These are phyloP conservation scores for Periplaneta americana DNA, from an alignment of 1,140 invertebrate species.

Conservation along the genomic window DNA sequence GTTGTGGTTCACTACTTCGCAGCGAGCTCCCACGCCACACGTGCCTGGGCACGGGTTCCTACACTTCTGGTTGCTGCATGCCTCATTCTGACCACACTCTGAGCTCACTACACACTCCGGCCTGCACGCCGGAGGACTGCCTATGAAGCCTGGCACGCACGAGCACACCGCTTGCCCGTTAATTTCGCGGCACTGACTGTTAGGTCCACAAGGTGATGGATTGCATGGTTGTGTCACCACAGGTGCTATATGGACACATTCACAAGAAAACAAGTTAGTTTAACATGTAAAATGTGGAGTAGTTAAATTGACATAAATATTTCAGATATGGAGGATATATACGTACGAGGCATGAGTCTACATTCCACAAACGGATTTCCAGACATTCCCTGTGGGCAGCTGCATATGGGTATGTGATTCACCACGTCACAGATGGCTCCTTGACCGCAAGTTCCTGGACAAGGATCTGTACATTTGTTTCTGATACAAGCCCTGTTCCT, in stretches of 20 bases:
- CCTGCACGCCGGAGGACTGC: slow-evolving; percentile 41
- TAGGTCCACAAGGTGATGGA: slow-evolving; percentile 35
- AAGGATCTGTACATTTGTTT: slow-evolving; percentile 34
- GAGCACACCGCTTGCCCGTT: slow-evolving; percentile 42
- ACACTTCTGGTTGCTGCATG: slow-evolving; percentile 46
- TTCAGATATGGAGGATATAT: neutral
- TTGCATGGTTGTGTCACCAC: slow-evolving; percentile 45
- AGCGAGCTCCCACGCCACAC: slow-evolving; percentile 48
- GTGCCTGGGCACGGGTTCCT: slow-evolving; percentile 44
- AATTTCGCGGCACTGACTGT: slow-evolving; percentile 40
- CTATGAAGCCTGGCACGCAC: slow-evolving; percentile 42
- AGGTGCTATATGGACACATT: neutral
- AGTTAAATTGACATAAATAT: neutral
- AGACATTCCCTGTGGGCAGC: slow-evolving; percentile 28
- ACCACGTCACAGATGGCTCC: slow-evolving; percentile 32
- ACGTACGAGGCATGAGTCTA: slow-evolving; percentile 19
- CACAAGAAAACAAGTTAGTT: no score
- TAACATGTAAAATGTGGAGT: neutral
- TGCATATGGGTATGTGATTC: slow-evolving; percentile 26
- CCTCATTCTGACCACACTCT: slow-evolving; percentile 41
- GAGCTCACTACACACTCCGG: slow-evolving; percentile 43
- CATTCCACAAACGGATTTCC: slow-evolving; percentile 30
- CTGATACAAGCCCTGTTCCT: slow-evolving; percentile 37
- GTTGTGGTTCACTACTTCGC: slow-evolving; percentile 47
- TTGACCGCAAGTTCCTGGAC: slow-evolving; percentile 29